phyloP scores from a whole-genome alignment of 2,797 vertebrate genomes.

The Sebastes iracundus region DNA sequence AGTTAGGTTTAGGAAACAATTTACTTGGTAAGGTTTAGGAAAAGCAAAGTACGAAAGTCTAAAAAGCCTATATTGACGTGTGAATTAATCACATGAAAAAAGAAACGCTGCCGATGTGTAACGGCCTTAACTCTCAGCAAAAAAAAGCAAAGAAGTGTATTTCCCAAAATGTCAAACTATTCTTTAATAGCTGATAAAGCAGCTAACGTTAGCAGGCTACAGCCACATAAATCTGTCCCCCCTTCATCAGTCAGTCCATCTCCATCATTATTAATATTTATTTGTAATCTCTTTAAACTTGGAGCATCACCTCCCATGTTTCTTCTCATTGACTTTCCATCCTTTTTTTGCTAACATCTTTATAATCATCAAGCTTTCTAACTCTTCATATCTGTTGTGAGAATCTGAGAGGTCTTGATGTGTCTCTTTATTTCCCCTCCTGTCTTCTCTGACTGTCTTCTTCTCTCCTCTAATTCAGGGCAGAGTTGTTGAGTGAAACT shows the following conservation, averaged over 20 bases:
- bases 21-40: too few relatives aligned
- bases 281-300: neutral
- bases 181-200: too few relatives aligned
- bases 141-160: too few relatives aligned
- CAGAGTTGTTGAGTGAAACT: slow-evolving; percentile 91
- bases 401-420: slow-evolving; percentile 62
- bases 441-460: slow-evolving; percentile 82
- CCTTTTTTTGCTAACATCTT: neutral
- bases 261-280: neutral
- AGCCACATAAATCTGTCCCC: neutral
- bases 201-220: too few relatives aligned
- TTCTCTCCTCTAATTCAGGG: slow-evolving; percentile 88
- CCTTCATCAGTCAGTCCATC: neutral
- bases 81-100: too few relatives aligned
- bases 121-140: too few relatives aligned
- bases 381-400: slow-evolving; percentile 28
- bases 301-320: slow-evolving; percentile 8
- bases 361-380: neutral
- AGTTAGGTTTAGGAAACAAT: too few relatives aligned
- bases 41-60: too few relatives aligned
- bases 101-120: rapidly evolving
- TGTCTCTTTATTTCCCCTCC: slow-evolving; percentile 53
- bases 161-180: too few relatives aligned
- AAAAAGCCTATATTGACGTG: too few relatives aligned
- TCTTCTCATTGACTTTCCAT: neutral